Percentiles rank a stretch among this genome's conserved stretches.
phyloP scores from a whole-genome alignment of 2,888 invertebrate genomes.

The Himalopsyche tibetana region DNA sequence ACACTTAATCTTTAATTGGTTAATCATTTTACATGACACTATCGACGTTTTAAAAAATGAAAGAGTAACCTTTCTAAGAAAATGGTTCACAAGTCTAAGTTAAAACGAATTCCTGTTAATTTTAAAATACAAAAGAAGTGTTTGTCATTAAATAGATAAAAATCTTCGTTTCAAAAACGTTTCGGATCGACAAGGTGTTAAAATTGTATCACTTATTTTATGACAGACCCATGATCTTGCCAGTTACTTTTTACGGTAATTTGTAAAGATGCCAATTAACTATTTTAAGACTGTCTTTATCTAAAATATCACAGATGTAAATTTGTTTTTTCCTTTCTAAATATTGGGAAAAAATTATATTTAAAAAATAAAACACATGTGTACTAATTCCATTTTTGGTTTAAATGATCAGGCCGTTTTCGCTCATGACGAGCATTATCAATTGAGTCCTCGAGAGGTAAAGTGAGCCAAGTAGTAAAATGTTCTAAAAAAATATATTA shows the following conservation, averaged over 20 bases:
- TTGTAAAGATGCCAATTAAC: not conserved
- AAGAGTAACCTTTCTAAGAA: too few species aligned
- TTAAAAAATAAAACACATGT: too few species aligned
- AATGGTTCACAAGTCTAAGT: not conserved
- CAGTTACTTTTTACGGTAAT: not conserved
- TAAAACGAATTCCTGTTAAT: not conserved
- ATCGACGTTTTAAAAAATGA: too few species aligned
- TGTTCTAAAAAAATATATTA: too few species aligned
- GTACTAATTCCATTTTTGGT: too few species aligned
- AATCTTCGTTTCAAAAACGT: not conserved
- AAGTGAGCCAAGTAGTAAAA: too few species aligned
- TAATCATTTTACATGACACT: too few species aligned
- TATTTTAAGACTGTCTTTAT: not conserved
- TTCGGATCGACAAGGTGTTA: not conserved
- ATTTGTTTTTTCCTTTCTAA: not conserved
- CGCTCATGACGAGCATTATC: too few species aligned
- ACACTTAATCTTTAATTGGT: too few species aligned
- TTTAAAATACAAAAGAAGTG: not conserved
- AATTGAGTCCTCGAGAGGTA: too few species aligned
- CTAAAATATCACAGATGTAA: not conserved
- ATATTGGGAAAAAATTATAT: too few species aligned
- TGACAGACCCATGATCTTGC: not conserved
- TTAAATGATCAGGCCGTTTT: too few species aligned
- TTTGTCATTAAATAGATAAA: not conserved
- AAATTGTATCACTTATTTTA: not conserved